These are phyloP conservation scores for Lates calcarifer DNA, from an alignment of 2,113 vertebrate genomes.

Conservation along the genomic window DNA sequence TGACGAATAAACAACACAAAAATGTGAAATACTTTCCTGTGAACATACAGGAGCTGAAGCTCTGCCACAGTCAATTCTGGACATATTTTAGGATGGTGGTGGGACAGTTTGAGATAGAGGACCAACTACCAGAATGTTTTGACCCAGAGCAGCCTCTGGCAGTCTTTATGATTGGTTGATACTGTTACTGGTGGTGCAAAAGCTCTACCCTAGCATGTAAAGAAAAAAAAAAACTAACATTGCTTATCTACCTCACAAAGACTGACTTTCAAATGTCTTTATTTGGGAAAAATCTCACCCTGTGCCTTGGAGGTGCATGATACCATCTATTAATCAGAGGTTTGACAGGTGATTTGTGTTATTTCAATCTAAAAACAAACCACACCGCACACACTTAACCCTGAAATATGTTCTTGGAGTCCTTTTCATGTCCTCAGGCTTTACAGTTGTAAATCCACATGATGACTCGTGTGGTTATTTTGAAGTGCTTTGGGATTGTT, in stretches of 20 bases:
- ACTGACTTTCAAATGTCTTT: not conserved
- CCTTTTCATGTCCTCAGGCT: conserved; percentile 14
- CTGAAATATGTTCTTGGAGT: not conserved
- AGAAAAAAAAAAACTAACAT: too few species aligned
- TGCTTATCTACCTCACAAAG: not conserved
- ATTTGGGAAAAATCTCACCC: not conserved
- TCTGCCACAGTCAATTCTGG: too few species aligned
- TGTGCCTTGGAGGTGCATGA: not conserved
- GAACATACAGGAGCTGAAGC: too few species aligned
- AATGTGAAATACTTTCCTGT: too few species aligned
- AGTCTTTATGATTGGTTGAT: too few species aligned
- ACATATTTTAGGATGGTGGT: too few species aligned
- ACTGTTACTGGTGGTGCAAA: too few species aligned
- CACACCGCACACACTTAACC: not conserved
- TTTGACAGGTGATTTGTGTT: not conserved
- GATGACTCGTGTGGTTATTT: not conserved
- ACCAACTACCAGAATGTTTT: too few species aligned
- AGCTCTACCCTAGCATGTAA: too few species aligned
- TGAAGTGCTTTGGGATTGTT: conserved; percentile 10
- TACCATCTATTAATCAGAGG: not conserved
- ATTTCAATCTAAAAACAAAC: not conserved
- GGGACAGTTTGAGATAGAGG: too few species aligned
- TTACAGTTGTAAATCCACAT: conserved; percentile 4
- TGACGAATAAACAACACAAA: too few species aligned
- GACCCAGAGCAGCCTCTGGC: too few species aligned